phyloP scores from a whole-genome alignment of 2,797 vertebrate species.

The Pantherophis vulpinus region DNA sequence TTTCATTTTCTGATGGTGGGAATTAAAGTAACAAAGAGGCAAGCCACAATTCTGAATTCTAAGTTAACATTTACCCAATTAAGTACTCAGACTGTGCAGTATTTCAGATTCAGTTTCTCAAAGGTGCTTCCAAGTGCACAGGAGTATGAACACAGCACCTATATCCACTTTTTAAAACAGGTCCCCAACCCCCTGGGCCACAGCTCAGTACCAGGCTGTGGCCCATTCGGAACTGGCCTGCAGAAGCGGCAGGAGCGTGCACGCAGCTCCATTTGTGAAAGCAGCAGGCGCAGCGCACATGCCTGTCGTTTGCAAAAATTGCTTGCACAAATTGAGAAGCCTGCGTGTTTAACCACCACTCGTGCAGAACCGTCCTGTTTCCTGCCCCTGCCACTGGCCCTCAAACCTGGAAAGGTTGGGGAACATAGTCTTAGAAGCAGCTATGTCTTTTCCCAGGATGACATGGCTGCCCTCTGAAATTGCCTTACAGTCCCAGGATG shows the following conservation, averaged over 20 bases:
- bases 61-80: background rate
- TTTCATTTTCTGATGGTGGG: background rate
- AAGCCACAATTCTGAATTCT: background rate
- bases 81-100: background rate
- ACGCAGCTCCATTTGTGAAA: background rate
- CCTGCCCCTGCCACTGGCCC: too few relatives aligned
- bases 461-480: background rate
- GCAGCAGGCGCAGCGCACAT: background rate
- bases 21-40: background rate
- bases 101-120: background rate
- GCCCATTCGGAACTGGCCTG: background rate
- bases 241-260: background rate
- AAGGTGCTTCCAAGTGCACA: background rate
- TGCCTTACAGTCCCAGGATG: background rate
- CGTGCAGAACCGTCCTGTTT: rapidly evolving
- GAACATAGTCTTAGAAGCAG: background rate
- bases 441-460: background rate
- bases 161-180: background rate
- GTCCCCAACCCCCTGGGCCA: background rate
- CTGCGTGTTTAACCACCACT: too few relatives aligned
- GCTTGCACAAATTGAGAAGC: background rate
- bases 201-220: background rate
- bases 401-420: too few relatives aligned
- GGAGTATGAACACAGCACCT: background rate
- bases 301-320: background rate